Percentiles rank a stretch among this genome's conserved stretches.
Evolutionary conservation across 2,797 vertebrate species (phyloP).

Genomic region (Micromesistius poutassou): DNA sequence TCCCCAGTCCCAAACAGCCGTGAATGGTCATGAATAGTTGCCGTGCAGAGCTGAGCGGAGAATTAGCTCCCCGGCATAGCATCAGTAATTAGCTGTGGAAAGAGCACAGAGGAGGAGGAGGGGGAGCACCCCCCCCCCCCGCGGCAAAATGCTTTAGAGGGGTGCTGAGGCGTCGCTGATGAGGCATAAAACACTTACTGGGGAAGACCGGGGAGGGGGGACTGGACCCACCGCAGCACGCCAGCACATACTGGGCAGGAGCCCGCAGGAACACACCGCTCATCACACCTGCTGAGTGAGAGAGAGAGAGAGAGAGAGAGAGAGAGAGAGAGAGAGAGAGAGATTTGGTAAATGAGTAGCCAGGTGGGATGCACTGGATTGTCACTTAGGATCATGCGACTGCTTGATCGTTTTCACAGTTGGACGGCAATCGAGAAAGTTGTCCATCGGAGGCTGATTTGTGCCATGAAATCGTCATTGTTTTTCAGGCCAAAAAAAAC

Average conservation of each 20-base stretch:
- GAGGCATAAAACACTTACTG: slow-evolving; percentile 96
- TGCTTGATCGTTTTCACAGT: not conserved
- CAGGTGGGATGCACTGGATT: not conserved
- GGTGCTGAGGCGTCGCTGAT: slow-evolving; percentile 90
- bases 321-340: not conserved
- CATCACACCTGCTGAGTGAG: slow-evolving; percentile 77
- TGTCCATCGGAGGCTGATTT: not conserved
- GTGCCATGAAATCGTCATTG: not conserved
- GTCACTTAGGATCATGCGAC: not conserved
- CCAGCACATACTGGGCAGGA: slow-evolving; percentile 75
- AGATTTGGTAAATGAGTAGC: not conserved
- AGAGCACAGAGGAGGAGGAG: slow-evolving; percentile 42
- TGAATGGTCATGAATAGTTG: slow-evolving; percentile 85
- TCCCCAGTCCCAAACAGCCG: slow-evolving; percentile 78
- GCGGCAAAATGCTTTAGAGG: slow-evolving; percentile 84
- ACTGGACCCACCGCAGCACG: slow-evolving; percentile 90
- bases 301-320: not conserved
- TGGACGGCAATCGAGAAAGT: not conserved
- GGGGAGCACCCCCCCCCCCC: slow-evolving; percentile 76
- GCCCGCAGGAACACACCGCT: slow-evolving; percentile 78
- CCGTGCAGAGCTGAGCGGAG: slow-evolving; percentile 84
- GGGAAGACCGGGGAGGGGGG: slow-evolving; percentile 86
- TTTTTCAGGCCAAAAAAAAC: no score
- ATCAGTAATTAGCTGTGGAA: slow-evolving; percentile 90
- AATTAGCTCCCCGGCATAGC: slow-evolving; percentile 90